Conservation (phyloP, 2,113 vertebrate species). For the Ploceus nigricollis region DNA sequence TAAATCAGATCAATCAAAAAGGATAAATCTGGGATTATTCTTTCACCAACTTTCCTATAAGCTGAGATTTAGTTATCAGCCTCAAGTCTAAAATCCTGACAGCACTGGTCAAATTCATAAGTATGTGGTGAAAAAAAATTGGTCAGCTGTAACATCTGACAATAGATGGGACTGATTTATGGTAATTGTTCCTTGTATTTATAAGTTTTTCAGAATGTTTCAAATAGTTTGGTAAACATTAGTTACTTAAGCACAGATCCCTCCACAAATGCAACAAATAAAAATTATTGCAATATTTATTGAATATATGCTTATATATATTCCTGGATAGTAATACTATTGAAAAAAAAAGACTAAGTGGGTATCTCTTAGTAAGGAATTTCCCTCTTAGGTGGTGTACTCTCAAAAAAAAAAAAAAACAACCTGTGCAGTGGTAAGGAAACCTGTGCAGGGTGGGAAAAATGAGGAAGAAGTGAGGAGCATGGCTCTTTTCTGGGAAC, state of each 20-base stretch:
- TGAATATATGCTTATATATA: neutral
- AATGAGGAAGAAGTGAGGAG: neutral
- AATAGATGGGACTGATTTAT: neutral
- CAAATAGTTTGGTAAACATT: neutral
- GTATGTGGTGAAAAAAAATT: neutral
- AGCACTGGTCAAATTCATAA: neutral
- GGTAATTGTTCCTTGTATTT: neutral
- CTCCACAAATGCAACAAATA: neutral
- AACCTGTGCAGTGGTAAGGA: neutral
- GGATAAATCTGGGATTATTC: constrained; percentile 26
- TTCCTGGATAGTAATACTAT: neutral
- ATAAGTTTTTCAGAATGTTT: neutral
- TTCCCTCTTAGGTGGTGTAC: neutral
- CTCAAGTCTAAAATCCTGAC: neutral
- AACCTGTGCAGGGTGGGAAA: neutral
- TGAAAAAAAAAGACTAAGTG: neutral
- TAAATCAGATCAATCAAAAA: constrained; percentile 33
- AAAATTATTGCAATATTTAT: neutral
- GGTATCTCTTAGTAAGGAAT: neutral
- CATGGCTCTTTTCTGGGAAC: neutral
- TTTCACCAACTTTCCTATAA: neutral
- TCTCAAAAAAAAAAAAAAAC: neutral
- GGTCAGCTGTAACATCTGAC: neutral
- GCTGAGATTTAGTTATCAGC: neutral
- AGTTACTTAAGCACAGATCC: neutral